phyloP scores from a whole-genome alignment of 1,140 invertebrate species.

The Mercenaria mercenaria region DNA sequence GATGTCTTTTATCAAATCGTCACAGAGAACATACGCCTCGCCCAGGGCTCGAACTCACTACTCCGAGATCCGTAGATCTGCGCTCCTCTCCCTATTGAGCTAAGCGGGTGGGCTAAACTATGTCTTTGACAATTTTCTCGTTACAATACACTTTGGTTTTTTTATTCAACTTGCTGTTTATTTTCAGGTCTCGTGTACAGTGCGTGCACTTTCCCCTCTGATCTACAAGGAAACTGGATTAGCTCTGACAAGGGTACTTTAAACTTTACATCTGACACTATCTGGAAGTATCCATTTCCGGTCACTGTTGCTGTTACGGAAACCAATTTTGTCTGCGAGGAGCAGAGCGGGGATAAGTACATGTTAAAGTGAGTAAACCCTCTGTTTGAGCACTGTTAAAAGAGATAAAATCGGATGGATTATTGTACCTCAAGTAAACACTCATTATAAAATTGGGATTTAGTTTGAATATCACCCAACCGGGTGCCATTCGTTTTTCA shows the following conservation, averaged over 20 bases:
- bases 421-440: background rate
- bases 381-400: too few species aligned
- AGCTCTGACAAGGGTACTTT: slow-evolving; percentile 50
- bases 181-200: background rate
- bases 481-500: too few species aligned
- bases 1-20: too few species aligned
- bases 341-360: slow-evolving; percentile 22
- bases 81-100: too few species aligned
- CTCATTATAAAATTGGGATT: background rate
- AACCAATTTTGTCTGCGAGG: slow-evolving; percentile 26
- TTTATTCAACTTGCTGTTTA: too few species aligned
- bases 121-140: too few species aligned
- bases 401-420: background rate
- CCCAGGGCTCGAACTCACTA: too few species aligned
- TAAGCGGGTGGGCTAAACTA: too few species aligned
- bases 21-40: too few species aligned
- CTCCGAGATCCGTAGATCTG: too few species aligned
- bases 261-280: slow-evolving; percentile 32
- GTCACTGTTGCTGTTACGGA: background rate
- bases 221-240: slow-evolving; percentile 40
- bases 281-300: background rate
- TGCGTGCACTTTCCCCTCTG: slow-evolving; percentile 38
- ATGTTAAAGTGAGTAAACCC: slow-evolving; percentile 41
- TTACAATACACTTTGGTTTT: too few species aligned
- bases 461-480: background rate